Percentiles rank a stretch among this genome's conserved stretches.
These are phyloP conservation scores for Indri indri DNA, from an alignment of 2,113 vertebrate genomes.

Conservation along the genomic window DNA sequence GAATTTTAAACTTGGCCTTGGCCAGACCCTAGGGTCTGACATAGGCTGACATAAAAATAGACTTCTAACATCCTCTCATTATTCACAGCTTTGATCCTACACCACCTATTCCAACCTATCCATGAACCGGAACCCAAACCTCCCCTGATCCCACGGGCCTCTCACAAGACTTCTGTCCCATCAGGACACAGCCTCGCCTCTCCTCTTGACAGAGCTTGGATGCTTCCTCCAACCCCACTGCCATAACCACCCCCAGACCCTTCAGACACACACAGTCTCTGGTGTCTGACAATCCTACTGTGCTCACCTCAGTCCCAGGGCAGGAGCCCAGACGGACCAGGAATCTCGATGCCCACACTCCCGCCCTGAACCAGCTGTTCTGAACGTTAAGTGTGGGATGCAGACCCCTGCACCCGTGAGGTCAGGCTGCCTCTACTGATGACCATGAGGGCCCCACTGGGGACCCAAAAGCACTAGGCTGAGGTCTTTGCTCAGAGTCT, in stretches of 20 bases:
- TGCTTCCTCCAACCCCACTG: background rate
- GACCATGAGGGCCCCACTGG: background rate
- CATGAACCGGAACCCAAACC: background rate
- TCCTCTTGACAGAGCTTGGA: background rate
- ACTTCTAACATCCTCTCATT: background rate
- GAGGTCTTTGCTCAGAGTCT: background rate
- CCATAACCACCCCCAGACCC: background rate
- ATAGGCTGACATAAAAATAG: background rate
- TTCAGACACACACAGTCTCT: background rate
- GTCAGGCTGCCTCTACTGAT: background rate
- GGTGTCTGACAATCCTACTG: background rate
- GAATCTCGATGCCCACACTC: background rate
- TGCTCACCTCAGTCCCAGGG: background rate
- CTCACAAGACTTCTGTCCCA: background rate
- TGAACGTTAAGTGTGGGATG: background rate
- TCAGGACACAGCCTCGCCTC: background rate
- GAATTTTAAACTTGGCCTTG: constrained; percentile 1
- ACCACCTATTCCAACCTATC: background rate
- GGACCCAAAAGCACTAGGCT: background rate
- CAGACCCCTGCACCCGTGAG: background rate
- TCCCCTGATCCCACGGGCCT: background rate
- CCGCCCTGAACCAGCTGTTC: background rate
- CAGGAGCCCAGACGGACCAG: background rate
- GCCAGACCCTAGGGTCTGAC: background rate
- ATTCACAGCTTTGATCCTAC: background rate